Base-by-base conservation (phyloP, 2,113 vertebrate species). In the Notothenia coriiceps region DNA sequence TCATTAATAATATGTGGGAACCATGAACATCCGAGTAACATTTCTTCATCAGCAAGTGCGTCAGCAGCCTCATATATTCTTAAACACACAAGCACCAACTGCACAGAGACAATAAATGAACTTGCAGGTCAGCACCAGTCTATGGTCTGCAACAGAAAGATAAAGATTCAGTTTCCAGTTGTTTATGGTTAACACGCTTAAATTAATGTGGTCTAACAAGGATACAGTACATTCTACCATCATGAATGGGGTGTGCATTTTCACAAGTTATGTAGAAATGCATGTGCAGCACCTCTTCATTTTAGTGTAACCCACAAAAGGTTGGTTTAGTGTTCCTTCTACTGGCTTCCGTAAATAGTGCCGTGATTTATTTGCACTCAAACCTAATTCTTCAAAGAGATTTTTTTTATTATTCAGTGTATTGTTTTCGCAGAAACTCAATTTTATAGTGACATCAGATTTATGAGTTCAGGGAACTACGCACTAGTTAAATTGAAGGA, bases 401-500 rank as follows among this genome's bases (percentile, higher is more conserved):
- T 74, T 79, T 65, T 5, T 49, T 65, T 59, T 62, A 70, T 74
- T 61, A 66, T 73, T 54, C 46, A 60, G 49, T 77, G 29, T 14
- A 54, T 73, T 70, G 73, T 62, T 66, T 69, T 87, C 65, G 54
- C 49, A 70, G 62, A 89, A 80, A 80, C 40, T 74, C 8, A 66
- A 66, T 85, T 73, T 70, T 70, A 33, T 14, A n/a, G 74, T 14
- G 25, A 73, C 71, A 77, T 69, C 56, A 77, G 44, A 86, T 80
- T 74, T 79, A 77, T 80, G 79, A 86, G 50, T 61, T 71, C 14
- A 74, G 46, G 40, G 64, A 77, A 40, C 33, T 35, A 59, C 18
- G 9, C 12, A 15, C 56, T 29, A 29, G 71, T 76, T 73, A 76
- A 64, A 74, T 73, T 47, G 14, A 65, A 69, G 72, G 25, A 63